Conservation (phyloP, 2,113 vertebrate genomes). For the Phasianus colchicus region DNA sequence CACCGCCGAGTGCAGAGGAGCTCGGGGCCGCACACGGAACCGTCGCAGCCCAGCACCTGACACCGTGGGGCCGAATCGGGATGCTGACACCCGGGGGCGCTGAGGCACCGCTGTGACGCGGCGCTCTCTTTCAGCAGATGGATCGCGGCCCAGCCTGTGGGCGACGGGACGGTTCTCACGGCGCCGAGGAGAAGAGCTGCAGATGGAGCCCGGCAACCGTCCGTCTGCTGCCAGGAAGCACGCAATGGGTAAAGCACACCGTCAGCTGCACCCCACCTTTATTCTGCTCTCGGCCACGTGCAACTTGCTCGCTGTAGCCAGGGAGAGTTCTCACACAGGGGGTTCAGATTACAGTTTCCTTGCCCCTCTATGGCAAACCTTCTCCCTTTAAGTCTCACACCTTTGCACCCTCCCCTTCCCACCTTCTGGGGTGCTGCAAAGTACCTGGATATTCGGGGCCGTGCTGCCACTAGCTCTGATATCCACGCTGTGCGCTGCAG, state of each 20-base stretch:
- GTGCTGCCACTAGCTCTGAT: neutral
- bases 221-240: conserved; percentile 84
- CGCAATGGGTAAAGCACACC: conserved; percentile 88
- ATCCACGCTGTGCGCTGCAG: neutral
- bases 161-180: conserved; percentile 79
- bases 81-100: neutral
- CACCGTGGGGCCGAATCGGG: neutral
- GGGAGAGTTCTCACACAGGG: neutral
- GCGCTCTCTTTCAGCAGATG: conserved; percentile 72
- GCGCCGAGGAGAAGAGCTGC: conserved; percentile 63
- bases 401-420: neutral
- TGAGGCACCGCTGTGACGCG: neutral
- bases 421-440: neutral
- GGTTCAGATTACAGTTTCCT: neutral
- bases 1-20: neutral
- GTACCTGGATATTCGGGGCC: neutral
- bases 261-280: fast-evolving
- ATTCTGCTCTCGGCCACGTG: neutral
- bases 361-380: neutral
- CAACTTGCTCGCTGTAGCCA: neutral
- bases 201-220: conserved; percentile 88
- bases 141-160: conserved; percentile 74
- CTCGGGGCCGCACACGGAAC: neutral
- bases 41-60: neutral
- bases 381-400: neutral